A percentile compares a stretch with the other conserved stretches of the same genome.
These are phyloP conservation scores for Achatina immaculata DNA, from an alignment of 1,140 invertebrate species.

Conservation along the genomic window DNA sequence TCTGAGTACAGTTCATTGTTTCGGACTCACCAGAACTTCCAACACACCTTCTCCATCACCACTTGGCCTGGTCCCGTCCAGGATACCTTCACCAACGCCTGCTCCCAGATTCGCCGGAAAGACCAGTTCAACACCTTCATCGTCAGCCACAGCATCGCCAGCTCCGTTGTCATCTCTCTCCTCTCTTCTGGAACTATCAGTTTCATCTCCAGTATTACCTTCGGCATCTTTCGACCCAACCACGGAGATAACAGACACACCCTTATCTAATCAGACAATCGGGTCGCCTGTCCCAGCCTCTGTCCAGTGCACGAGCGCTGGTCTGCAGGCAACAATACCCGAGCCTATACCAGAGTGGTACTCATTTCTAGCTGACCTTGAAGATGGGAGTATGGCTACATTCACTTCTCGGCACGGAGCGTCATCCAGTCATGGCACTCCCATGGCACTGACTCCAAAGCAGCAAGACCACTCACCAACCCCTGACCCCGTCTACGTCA, in stretches of 20 bases:
- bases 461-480: neutral
- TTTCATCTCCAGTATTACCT: constrained; percentile 1
- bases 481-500: neutral
- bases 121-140: constrained; percentile 1
- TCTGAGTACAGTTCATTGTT: constrained; percentile 6
- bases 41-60: constrained; percentile 22
- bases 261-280: neutral
- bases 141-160: constrained; percentile 11
- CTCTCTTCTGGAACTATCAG: constrained; percentile 2
- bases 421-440: constrained; percentile 27
- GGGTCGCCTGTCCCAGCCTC: neutral
- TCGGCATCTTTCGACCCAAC: neutral
- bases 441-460: constrained; percentile 9
- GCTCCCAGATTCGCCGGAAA: neutral
- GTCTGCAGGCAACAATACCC: constrained; percentile 31
- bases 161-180: constrained; percentile 2
- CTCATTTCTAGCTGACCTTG: constrained; percentile 40
- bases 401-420: constrained; percentile 27
- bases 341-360: constrained; percentile 41
- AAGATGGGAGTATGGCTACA: neutral
- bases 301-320: constrained; percentile 8
- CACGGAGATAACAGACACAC: neutral
- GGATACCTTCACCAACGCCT: neutral
- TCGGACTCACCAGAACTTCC: constrained; percentile 10
- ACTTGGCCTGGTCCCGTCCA: neutral